Evolutionary conservation across 2,888 invertebrate genomes (phyloP).

Genomic region (Chrysopilus asiliformis): DNA sequence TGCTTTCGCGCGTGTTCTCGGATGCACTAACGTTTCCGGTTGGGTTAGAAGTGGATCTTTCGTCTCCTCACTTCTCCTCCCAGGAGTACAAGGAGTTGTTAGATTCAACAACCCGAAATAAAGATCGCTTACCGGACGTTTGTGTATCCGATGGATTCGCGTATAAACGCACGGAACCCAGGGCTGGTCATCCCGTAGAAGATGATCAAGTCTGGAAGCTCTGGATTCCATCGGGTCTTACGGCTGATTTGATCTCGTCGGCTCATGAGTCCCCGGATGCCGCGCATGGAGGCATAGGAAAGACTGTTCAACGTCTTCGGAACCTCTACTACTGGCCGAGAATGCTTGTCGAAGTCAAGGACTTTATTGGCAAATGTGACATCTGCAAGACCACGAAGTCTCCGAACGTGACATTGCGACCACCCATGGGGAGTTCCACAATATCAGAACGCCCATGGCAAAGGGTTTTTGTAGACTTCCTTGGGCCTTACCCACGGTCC

Average conservation of each 20-base stretch:
- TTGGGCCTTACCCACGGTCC: constrained; percentile 12
- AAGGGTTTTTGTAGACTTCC: constrained; percentile 9
- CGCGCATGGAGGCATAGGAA: constrained; percentile 1
- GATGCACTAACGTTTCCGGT: not conserved
- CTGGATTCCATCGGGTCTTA: not conserved
- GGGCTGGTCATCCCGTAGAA: not conserved
- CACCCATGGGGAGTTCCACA: constrained; percentile 8
- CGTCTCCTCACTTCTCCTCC: no score
- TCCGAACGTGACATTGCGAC: constrained; percentile 5
- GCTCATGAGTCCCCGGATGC: not conserved
- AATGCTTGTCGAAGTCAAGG: constrained; percentile 10
- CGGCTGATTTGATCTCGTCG: not conserved
- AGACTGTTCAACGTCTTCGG: not conserved
- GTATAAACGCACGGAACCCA: not conserved
- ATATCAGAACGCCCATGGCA: constrained; percentile 9
- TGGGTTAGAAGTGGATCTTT: no score
- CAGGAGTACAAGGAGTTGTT: no score
- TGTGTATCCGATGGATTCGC: not conserved
- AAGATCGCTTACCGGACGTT: no score
- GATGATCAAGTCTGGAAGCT: constrained; percentile 1
- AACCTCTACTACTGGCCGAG: constrained; percentile 9
- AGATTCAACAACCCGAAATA: no score
- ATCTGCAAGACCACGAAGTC: constrained; percentile 9
- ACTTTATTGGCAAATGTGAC: constrained; percentile 9
- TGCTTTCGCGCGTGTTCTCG: constrained; percentile 1